These are phyloP conservation scores for Luffia ferchaultella DNA, from an alignment of 2,888 invertebrate genomes.

Conservation along the genomic window DNA sequence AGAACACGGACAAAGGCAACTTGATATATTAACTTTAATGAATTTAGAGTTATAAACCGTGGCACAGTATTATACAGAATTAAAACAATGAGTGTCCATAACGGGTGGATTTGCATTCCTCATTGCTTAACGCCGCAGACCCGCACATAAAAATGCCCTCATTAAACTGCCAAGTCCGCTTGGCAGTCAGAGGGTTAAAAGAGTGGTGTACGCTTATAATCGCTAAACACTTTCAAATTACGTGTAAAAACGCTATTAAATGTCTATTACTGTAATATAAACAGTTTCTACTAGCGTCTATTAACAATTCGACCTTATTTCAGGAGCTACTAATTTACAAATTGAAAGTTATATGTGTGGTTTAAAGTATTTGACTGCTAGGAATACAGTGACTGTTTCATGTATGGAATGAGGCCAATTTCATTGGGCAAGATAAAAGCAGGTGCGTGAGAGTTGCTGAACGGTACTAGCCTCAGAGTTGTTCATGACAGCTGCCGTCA, in stretches of 20 bases:
- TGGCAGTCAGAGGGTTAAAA: constrained; percentile 30
- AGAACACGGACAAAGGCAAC: background rate
- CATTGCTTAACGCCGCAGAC: constrained; percentile 39
- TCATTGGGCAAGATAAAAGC: no score
- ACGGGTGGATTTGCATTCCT: constrained; percentile 62
- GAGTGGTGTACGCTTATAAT: background rate
- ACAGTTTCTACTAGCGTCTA: no score
- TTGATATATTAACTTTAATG: background rate
- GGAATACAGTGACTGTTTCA: no score
- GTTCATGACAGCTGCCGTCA: no score
- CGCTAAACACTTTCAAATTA: background rate
- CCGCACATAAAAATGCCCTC: constrained; percentile 55
- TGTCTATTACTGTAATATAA: no score
- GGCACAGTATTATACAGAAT: constrained; percentile 21
- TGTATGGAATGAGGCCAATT: no score
- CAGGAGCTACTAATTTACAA: no score
- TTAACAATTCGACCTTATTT: no score
- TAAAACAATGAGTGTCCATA: constrained; percentile 51
- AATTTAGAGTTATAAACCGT: background rate
- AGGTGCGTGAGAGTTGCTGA: no score
- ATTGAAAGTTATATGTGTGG: no score
- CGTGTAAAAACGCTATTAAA: background rate
- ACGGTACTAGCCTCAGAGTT: no score
- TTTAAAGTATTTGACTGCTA: no score
- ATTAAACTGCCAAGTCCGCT: constrained; percentile 39